These are phyloP conservation scores for Arctopsyche grandis DNA, from an alignment of 1,140 invertebrate species.

Conservation along the genomic window DNA sequence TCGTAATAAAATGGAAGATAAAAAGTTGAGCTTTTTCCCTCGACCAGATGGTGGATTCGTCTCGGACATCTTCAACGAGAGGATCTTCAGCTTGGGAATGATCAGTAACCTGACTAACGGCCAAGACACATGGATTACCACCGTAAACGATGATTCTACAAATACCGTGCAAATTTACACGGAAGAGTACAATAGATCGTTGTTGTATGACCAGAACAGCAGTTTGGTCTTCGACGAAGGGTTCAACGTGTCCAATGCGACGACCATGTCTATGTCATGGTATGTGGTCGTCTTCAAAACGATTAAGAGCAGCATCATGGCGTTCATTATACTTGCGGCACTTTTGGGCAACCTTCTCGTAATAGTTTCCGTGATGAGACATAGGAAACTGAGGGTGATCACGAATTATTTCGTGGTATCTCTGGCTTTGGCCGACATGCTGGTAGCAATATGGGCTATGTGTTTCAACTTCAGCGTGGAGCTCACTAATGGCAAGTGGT, in stretches of 20 bases:
- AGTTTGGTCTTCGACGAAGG: slow-evolving; percentile 46
- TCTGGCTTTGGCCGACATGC: slow-evolving; percentile 87
- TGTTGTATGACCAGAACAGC: slow-evolving; percentile 45
- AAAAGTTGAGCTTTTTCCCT: slow-evolving; percentile 49
- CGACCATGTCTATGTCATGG: slow-evolving; percentile 54
- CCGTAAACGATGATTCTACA: background rate
- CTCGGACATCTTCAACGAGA: slow-evolving; percentile 50
- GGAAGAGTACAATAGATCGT: slow-evolving; percentile 38
- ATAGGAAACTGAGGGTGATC: slow-evolving; percentile 84
- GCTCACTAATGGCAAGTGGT: slow-evolving; percentile 83
- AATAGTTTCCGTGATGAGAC: slow-evolving; percentile 88
- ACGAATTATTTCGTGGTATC: slow-evolving; percentile 98
- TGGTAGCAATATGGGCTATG: slow-evolving; percentile 93
- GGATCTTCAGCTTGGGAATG: slow-evolving; percentile 37
- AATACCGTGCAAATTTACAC: slow-evolving; percentile 32
- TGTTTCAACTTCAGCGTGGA: slow-evolving; percentile 93
- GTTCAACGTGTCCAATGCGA: slow-evolving; percentile 37
- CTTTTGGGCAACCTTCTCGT: slow-evolving; percentile 88
- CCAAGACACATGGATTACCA: slow-evolving; percentile 37
- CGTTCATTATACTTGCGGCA: slow-evolving; percentile 86
- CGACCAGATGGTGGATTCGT: slow-evolving; percentile 50
- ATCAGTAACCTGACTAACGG: slow-evolving; percentile 39
- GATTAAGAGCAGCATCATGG: slow-evolving; percentile 79
- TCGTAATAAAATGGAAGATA: slow-evolving; percentile 43
- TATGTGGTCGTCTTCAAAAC: slow-evolving; percentile 66